Conservation (phyloP, 2,888 invertebrate genomes). For the Hirtodrosophila confusa region DNA sequence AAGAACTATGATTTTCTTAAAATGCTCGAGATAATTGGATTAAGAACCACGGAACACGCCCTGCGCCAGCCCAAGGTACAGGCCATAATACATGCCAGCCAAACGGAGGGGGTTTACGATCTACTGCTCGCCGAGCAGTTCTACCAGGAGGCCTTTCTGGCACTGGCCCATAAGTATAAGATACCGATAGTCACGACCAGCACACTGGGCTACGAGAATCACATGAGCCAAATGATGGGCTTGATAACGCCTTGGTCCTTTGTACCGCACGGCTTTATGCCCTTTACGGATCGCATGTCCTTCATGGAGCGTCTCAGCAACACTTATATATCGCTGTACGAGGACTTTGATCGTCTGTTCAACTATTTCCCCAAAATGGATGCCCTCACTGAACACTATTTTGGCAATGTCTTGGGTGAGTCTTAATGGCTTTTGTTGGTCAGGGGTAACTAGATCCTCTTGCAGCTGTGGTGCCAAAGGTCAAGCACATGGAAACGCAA, state of each 20-base stretch:
- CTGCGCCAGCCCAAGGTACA: slow-evolving; percentile 80
- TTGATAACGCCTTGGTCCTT: slow-evolving; percentile 85
- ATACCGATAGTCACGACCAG: slow-evolving; percentile 83
- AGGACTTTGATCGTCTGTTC: slow-evolving; percentile 77
- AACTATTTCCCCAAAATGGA: slow-evolving; percentile 83
- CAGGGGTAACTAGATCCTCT: slow-evolving; percentile 1
- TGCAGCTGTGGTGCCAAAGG: slow-evolving; percentile 81
- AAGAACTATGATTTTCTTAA: slow-evolving; percentile 68
- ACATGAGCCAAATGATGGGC: slow-evolving; percentile 85
- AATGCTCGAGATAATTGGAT: slow-evolving; percentile 80
- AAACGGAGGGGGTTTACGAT: slow-evolving; percentile 82
- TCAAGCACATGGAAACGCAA: slow-evolving; percentile 84
- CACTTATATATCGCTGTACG: slow-evolving; percentile 81
- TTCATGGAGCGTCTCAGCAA: slow-evolving; percentile 86
- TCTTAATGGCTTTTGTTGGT: not conserved
- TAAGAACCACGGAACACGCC: slow-evolving; percentile 80
- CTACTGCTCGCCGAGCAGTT: slow-evolving; percentile 84
- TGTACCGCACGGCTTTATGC: slow-evolving; percentile 84
- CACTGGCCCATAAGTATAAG: slow-evolving; percentile 82
- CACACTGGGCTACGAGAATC: slow-evolving; percentile 84
- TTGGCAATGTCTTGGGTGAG: slow-evolving; percentile 75
- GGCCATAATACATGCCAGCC: slow-evolving; percentile 74
- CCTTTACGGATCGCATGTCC: slow-evolving; percentile 85
- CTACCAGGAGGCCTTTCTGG: slow-evolving; percentile 84
- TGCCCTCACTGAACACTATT: slow-evolving; percentile 75